phyloP scores from a whole-genome alignment of 1,140 invertebrate species.

The Neodiprion lecontei region DNA sequence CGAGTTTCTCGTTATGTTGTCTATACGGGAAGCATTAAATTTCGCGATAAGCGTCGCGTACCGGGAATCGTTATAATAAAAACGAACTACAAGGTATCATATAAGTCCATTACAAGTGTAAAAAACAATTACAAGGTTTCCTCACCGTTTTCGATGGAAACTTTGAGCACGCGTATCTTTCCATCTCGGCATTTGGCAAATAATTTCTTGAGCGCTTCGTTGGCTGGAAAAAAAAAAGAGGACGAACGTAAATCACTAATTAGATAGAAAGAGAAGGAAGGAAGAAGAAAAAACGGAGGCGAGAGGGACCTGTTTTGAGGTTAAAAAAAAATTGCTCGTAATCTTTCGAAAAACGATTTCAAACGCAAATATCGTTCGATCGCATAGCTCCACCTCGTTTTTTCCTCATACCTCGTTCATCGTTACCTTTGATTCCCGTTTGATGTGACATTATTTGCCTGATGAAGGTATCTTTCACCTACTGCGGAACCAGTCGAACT shows the following conservation, averaged over 20 bases:
- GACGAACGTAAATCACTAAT: slow-evolving; percentile 29
- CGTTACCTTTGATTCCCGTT: slow-evolving; percentile 76
- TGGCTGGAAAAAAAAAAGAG: slow-evolving; percentile 69
- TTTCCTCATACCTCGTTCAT: not conserved
- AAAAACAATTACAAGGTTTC: slow-evolving; percentile 16
- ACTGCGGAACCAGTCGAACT: not conserved
- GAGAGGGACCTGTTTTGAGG: slow-evolving; percentile 24
- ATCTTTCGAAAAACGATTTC: slow-evolving; percentile 1
- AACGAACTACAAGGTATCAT: no score
- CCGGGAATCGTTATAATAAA: no score
- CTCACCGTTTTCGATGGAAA: slow-evolving; percentile 87
- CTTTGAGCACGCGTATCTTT: slow-evolving; percentile 80
- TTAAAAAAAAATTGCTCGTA: slow-evolving; percentile 25
- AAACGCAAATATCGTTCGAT: not conserved
- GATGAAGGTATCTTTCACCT: not conserved
- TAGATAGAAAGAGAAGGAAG: slow-evolving; percentile 10
- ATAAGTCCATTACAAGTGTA: no score
- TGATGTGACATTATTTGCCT: slow-evolving; percentile 75
- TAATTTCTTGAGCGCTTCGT: slow-evolving; percentile 80
- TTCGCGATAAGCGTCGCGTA: no score
- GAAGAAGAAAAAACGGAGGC: slow-evolving; percentile 19
- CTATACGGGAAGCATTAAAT: no score
- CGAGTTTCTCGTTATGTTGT: no score
- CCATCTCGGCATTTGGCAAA: slow-evolving; percentile 85
- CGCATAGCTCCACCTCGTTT: not conserved